phyloP scores from a whole-genome alignment of 2,888 invertebrate species.

The Pocota personata region DNA sequence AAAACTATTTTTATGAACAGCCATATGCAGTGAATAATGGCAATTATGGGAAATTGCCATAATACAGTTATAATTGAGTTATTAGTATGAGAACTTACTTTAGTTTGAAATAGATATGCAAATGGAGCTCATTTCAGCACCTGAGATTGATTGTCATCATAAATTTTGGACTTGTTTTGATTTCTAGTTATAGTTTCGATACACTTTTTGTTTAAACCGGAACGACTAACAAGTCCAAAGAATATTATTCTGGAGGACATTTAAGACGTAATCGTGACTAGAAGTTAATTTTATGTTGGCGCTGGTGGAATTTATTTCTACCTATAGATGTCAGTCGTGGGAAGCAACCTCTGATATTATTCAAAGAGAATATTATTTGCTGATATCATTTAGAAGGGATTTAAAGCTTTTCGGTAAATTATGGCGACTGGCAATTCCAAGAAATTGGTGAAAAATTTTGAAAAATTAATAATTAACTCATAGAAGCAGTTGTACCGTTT shows the following conservation, averaged over 20 bases:
- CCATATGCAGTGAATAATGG: slow-evolving; percentile 21
- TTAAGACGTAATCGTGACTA: neutral
- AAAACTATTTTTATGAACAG: slow-evolving; percentile 9
- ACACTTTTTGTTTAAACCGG: neutral
- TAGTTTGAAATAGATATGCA: slow-evolving; percentile 34
- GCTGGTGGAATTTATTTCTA: neutral
- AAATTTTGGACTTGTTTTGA: slow-evolving; percentile 9
- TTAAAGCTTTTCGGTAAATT: neutral
- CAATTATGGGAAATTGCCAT: slow-evolving; percentile 9
- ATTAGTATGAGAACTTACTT: slow-evolving; percentile 16
- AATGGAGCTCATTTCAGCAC: slow-evolving; percentile 6
- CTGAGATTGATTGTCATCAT: neutral
- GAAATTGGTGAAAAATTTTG: neutral
- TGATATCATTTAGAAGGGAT: neutral
- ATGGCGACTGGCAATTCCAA: neutral
- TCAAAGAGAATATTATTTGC: neutral
- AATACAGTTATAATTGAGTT: slow-evolving; percentile 26
- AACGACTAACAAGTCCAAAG: neutral
- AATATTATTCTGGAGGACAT: neutral
- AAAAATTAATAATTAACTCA: neutral
- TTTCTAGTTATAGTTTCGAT: slow-evolving; percentile 15
- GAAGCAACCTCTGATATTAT: neutral
- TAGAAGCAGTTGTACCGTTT: neutral
- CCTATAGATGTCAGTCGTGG: neutral
- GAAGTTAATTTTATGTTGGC: neutral